phyloP scores from a whole-genome alignment of 2,888 invertebrate species.

The Frankliniella fusca region DNA sequence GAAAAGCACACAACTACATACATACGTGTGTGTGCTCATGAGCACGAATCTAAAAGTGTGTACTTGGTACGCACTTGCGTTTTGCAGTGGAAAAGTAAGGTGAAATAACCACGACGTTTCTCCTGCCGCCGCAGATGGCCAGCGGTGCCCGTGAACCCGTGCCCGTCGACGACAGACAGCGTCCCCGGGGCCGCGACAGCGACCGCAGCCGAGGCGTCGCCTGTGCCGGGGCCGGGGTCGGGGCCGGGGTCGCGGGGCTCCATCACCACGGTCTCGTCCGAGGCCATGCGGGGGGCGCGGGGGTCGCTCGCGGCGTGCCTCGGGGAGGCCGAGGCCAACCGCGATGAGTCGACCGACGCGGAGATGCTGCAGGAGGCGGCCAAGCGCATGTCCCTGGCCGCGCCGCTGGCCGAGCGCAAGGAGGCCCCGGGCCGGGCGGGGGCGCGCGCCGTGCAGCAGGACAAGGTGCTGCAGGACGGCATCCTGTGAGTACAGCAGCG shows the following conservation, averaged over 20 bases:
- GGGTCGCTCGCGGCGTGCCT: neutral
- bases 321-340: conserved; percentile 10
- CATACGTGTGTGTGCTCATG: no score
- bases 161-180: neutral
- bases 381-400: conserved; percentile 17
- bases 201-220: neutral
- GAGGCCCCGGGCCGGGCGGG: neutral
- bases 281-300: neutral
- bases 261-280: neutral
- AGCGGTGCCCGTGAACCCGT: neutral
- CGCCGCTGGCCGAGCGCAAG: conserved; percentile 6
- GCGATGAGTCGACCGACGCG: neutral
- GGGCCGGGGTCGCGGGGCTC: neutral
- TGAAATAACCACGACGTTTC: neutral
- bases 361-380: conserved; percentile 19
- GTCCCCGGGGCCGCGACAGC: neutral
- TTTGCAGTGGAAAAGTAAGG: no score
- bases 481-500: neutral
- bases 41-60: no score
- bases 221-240: neutral
- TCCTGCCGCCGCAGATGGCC: neutral
- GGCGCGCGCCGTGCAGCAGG: neutral
- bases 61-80: no score
- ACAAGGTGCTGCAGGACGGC: conserved; percentile 15
- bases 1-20: no score